phyloP scores from a whole-genome alignment of 2,797 vertebrate species.

The Acipenser oxyrinchus region DNA sequence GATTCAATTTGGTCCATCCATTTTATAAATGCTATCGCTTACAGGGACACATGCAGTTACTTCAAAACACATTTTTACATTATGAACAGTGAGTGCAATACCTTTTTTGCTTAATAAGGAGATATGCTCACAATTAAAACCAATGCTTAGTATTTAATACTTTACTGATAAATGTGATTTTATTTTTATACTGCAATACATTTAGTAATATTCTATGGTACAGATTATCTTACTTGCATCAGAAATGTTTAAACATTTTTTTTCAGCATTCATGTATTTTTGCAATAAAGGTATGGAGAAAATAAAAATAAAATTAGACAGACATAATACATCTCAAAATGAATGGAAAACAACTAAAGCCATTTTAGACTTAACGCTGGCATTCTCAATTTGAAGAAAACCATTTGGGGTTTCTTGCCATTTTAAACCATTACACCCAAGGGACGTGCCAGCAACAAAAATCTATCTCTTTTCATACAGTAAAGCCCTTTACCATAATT shows the following conservation, averaged over 20 bases:
- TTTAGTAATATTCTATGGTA: too few species aligned
- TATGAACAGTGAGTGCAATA: too few species aligned
- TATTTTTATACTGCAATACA: too few species aligned
- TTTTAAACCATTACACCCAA: constrained; percentile 24
- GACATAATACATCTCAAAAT: constrained; percentile 8
- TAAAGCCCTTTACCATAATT: constrained; percentile 24
- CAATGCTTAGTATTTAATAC: too few species aligned
- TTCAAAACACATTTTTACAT: too few species aligned
- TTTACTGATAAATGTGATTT: too few species aligned
- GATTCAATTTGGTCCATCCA: too few species aligned
- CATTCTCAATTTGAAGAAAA: constrained; percentile 28
- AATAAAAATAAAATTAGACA: constrained; percentile 8
- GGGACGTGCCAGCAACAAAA: constrained; percentile 20
- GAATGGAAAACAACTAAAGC: constrained; percentile 15
- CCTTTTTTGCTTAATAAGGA: too few species aligned
- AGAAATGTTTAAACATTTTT: neutral
- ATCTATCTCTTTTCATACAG: constrained; percentile 31
- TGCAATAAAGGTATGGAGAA: neutral
- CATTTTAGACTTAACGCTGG: constrained; percentile 14
- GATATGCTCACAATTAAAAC: too few species aligned
- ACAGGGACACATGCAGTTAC: too few species aligned
- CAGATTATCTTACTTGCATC: too few species aligned
- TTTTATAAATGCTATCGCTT: too few species aligned
- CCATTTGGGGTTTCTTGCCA: constrained; percentile 18
- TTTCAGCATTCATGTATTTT: neutral